These are phyloP conservation scores for Macrosteles quadrilineatus DNA, from an alignment of 1,140 invertebrate genomes.

Conservation along the genomic window DNA sequence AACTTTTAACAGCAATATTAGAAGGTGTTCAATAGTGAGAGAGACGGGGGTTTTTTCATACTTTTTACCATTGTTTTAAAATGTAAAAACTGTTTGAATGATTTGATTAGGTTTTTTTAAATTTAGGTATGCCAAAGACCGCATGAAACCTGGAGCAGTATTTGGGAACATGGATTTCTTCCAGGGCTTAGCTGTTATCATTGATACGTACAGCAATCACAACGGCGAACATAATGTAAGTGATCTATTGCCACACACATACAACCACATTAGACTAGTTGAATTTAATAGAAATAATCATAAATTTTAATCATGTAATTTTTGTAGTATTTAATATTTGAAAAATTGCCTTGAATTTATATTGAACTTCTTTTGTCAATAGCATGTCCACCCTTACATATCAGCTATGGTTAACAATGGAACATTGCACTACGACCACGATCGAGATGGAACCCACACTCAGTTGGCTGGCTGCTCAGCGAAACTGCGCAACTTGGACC, in stretches of 20 bases:
- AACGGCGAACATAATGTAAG: constrained; percentile 97
- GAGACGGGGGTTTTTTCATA: too few species aligned
- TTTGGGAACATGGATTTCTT: constrained; percentile 96
- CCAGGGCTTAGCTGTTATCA: constrained; percentile 87
- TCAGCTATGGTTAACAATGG: constrained; percentile 99
- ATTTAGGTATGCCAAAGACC: constrained; percentile 77
- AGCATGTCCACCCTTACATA: constrained; percentile 95
- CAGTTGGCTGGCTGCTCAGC: constrained; percentile 92
- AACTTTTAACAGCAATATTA: too few species aligned
- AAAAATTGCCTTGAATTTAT: too few species aligned
- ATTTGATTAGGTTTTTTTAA: too few species aligned
- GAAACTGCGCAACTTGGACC: constrained; percentile 89
- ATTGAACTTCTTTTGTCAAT: too few species aligned
- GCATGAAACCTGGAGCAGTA: constrained; percentile 82
- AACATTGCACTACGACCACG: constrained; percentile 94
- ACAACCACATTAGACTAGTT: constrained; percentile 5
- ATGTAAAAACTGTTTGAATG: too few species aligned
- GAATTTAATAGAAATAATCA: not conserved
- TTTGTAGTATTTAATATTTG: too few species aligned
- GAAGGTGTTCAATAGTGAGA: too few species aligned
- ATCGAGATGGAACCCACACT: constrained; percentile 97
- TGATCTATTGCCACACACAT: too few species aligned
- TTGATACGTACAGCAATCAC: constrained; percentile 99
- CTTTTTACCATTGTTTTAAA: too few species aligned
- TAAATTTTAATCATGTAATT: not conserved